A percentile compares a stretch with the other conserved stretches of the same genome.
Conservation (phyloP, 2,797 vertebrate genomes). For the Acridotheres tristis region DNA sequence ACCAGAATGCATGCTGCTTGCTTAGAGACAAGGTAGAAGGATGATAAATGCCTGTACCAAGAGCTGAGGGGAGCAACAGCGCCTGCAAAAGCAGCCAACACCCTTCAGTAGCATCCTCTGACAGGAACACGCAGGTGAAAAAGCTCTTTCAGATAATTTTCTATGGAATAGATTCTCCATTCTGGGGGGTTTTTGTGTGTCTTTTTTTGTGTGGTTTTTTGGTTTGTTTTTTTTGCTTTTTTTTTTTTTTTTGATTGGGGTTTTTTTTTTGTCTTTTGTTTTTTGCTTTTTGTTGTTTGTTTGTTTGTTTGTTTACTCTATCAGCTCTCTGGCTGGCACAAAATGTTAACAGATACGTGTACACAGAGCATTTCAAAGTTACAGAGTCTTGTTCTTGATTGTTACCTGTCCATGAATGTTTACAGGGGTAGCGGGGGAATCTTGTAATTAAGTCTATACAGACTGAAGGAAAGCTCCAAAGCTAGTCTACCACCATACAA, state of each 20-base stretch:
- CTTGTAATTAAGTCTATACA: neutral
- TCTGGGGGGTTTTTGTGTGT: neutral
- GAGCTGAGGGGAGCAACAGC: fast-evolving
- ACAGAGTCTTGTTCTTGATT: neutral
- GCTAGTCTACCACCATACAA: neutral
- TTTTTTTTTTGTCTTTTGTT: neutral
- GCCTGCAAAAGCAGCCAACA: neutral
- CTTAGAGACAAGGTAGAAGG: neutral
- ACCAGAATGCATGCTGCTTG: neutral
- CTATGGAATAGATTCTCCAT: neutral
- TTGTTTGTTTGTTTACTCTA: neutral
- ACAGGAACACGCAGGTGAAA: neutral
- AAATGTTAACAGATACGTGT: neutral
- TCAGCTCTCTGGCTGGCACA: neutral
- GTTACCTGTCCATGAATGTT: neutral
- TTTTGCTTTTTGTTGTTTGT: neutral
- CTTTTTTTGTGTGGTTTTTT: too few species aligned
- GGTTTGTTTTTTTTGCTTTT: too few species aligned
- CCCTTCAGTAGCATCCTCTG: fast-evolving
- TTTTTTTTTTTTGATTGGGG: too few species aligned
- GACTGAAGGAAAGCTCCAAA: neutral
- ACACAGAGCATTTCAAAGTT: neutral
- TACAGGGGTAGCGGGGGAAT: fast-evolving
- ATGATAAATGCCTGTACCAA: neutral
- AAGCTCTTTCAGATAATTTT: neutral